Evolutionary conservation across 2,888 invertebrate genomes (phyloP), one percentile per base, ranked within the genome.

Genomic region (Colletes collaris): DNA sequence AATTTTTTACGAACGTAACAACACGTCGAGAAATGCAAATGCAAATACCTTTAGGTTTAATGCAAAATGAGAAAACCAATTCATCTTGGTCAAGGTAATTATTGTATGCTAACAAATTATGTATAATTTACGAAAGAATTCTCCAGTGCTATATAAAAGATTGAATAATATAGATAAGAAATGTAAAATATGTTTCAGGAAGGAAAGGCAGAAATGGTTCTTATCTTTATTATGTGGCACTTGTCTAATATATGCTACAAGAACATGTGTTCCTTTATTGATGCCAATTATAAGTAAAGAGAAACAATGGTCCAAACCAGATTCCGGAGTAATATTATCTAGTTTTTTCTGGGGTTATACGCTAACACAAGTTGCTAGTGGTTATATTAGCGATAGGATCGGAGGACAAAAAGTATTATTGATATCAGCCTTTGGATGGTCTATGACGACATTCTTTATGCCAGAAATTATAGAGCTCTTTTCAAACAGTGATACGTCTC

Each of bases 281-380:
- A 94, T 95, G 76, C 95, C 95, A 16, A 93, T 95, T 0, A 94
- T 96, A 66, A 94, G 95, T 55, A 93, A 94, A 67, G 95, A 96
- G 86, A 94, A 95, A 88, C 94, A 94, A 72, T 96, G 96, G 96
- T 95, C 94, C 86, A 96, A 96, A 93, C 95, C 95, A 27, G 95
- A 96, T 85, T 94, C 95, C 3, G 96, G 96, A n/a, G 95, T 95
- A 0, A 95, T 96, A 64, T 92, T 96, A 40, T 96, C 96, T 35
- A 95, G 95, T 37, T 96, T 96, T 89, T 96, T 96, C 90, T 96
- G 96, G 96, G 96, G 96, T 63, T 96, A 96, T 88, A 95, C 95
- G 0, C 90, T 96, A 79, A 96, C 96, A 0, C 95, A 95, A 91
- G 93, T 94, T 19, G 90, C 94, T 64, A 95, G 95, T 62, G 95